A percentile compares a stretch with the other conserved stretches of the same genome.
Evolutionary conservation across 2,797 vertebrate genomes (phyloP).

Genomic region (Triplophysa bombifrons): DNA sequence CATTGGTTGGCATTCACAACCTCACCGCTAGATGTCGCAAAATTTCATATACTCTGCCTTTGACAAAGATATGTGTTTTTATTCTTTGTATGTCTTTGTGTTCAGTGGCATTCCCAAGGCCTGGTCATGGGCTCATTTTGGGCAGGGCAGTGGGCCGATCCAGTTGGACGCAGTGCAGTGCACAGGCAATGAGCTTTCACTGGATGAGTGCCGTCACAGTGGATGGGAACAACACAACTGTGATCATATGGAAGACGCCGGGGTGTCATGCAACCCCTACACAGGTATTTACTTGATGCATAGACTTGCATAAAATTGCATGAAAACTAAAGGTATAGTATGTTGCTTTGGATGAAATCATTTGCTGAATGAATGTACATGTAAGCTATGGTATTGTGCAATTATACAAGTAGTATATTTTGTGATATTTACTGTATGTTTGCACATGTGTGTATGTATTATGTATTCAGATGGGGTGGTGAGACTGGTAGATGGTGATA

Average conservation of each 20-base stretch:
- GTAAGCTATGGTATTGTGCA: not conserved
- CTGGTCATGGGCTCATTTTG: slow-evolving; percentile 87
- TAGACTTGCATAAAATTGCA: not conserved
- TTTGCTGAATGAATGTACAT: not conserved
- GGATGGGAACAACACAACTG: slow-evolving; percentile 96
- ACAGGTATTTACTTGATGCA: slow-evolving; percentile 68
- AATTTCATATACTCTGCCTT: too few relatives aligned
- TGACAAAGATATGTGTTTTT: not conserved
- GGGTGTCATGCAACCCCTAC: slow-evolving; percentile 86
- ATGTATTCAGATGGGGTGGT: slow-evolving; percentile 78
- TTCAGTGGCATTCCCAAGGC: slow-evolving; percentile 83
- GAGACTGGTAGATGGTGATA: slow-evolving; percentile 84
- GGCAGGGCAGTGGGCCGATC: slow-evolving; percentile 86
- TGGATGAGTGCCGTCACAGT: slow-evolving; percentile 88
- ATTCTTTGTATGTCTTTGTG: slow-evolving; percentile 18
- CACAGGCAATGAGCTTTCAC: slow-evolving; percentile 85
- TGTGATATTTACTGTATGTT: not conserved
- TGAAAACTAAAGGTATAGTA: not conserved
- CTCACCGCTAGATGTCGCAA: too few relatives aligned
- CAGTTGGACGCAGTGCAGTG: slow-evolving; percentile 90
- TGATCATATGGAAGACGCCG: slow-evolving; percentile 93
- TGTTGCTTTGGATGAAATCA: too few relatives aligned
- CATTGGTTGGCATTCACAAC: too few relatives aligned
- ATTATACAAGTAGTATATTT: not conserved
- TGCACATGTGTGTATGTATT: slow-evolving; percentile 8